Evolutionary conservation across 2,888 invertebrate genomes (phyloP).

Genomic region (Nebria brevicollis): DNA sequence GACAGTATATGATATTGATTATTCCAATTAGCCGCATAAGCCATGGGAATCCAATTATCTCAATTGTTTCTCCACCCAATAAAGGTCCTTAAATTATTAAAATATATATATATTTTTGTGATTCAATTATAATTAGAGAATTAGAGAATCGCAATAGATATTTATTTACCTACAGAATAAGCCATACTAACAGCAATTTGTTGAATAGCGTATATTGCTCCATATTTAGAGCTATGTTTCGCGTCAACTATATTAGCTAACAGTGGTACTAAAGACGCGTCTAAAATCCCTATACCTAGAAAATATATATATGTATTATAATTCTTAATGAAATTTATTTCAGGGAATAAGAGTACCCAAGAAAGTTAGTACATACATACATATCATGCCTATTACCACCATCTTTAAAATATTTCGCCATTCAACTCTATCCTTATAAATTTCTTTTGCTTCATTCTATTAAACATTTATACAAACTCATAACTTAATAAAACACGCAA

Average conservation of each 20-base stretch:
- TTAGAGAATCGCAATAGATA: background rate
- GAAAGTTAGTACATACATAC: too few relatives aligned
- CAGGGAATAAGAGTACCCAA: too few relatives aligned
- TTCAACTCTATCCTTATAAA: too few relatives aligned
- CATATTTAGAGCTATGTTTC: constrained; percentile 72
- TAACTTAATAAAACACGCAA: too few relatives aligned
- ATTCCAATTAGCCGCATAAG: constrained; percentile 78
- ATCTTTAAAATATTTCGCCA: too few relatives aligned
- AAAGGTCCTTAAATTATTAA: constrained; percentile 71
- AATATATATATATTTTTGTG: background rate
- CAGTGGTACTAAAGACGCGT: constrained; percentile 82
- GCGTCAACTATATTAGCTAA: constrained; percentile 78
- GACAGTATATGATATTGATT: constrained; percentile 75
- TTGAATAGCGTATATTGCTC: constrained; percentile 84
- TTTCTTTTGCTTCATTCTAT: too few relatives aligned
- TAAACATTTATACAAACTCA: too few relatives aligned
- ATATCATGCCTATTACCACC: too few relatives aligned
- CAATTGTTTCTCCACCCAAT: constrained; percentile 76
- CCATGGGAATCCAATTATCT: constrained; percentile 77
- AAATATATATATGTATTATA: constrained; percentile 25
- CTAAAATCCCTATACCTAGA: constrained; percentile 79
- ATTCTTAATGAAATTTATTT: too few relatives aligned
- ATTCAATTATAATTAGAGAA: background rate
- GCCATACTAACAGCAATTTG: constrained; percentile 85
- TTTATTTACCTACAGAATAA: constrained; percentile 74